Evolutionary conservation across 2,797 vertebrate genomes (phyloP), one percentile per base, ranked within the genome.

Genomic region (Pangasius larnaudii): DNA sequence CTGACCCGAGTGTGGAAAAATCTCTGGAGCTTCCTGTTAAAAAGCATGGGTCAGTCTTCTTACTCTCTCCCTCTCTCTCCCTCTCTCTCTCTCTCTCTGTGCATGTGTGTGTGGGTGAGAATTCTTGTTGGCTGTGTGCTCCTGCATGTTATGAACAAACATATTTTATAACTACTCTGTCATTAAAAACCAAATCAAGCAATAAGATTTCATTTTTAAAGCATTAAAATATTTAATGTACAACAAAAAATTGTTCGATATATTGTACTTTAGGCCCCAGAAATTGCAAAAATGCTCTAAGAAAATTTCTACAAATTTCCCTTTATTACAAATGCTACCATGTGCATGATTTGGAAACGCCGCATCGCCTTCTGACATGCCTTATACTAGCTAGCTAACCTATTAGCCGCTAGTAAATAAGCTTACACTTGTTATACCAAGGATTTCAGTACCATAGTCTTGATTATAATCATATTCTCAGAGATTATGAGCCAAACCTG

Each of bases 1-100:
- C 61, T 94, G 93, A 93, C 93, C 92, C 86, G 63, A 71, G 89
- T 61, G 80, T 86, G 87, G 83, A 91, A 90, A 24, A 80, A 58
- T 80, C 33, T 24, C 33, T 42, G 6, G 79, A 61, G 79, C 39
- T 80, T 80, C 78, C 78, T 80, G 53, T 27, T 80, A 36, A 19
- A 79, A 81, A 81, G 30, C 11, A 36, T 7, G 53, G 22, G 78
- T 39, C 33, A 3, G 78, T 79, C 51, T 19, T 30, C 7, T 33
- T 30, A 36, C 49, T 53, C 51, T 78, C 75, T 51, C 51, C 19
- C 74, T 51, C 27, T 51, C 46, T 53, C 82, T 80, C 72, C 30
- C 74, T 67, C 46, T 63, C 13, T 61, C 69, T 72, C 69, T 72
- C 69, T 72, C 69, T 72, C 16, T 72, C 36, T 72, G 36, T 72